phyloP scores from a whole-genome alignment of 2,888 invertebrate genomes.

The Baccha elongata region DNA sequence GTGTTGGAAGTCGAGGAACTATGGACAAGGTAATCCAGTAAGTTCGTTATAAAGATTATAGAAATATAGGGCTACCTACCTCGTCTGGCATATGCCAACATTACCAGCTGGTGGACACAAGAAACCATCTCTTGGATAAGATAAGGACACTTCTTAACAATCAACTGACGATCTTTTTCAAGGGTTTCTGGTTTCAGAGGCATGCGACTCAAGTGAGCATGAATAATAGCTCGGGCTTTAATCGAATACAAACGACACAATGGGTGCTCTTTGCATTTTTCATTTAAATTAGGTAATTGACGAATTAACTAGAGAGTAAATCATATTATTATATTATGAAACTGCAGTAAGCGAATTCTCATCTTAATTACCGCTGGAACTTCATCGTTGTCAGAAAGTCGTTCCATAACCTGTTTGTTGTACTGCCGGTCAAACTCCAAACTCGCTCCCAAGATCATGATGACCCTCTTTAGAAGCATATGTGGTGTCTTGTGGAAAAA shows the following conservation, averaged over 20 bases:
- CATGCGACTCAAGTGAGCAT: constrained; percentile 96
- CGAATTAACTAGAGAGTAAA: constrained; percentile 89
- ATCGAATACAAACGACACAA: constrained; percentile 96
- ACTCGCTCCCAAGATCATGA: constrained; percentile 98
- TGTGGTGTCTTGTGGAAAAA: constrained; percentile 98
- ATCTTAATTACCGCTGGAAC: constrained; percentile 89
- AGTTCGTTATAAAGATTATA: neutral
- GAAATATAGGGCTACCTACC: constrained; percentile 82
- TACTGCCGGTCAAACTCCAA: constrained; percentile 97
- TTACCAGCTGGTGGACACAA: constrained; percentile 95
- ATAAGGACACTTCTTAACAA: constrained; percentile 95
- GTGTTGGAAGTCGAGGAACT: constrained; percentile 92
- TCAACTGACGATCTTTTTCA: constrained; percentile 92
- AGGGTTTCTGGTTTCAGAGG: constrained; percentile 89
- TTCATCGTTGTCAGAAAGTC: constrained; percentile 97
- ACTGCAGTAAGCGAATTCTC: neutral
- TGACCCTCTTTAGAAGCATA: constrained; percentile 96
- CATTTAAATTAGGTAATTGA: constrained; percentile 94
- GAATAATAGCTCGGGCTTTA: constrained; percentile 95
- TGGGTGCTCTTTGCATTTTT: constrained; percentile 98
- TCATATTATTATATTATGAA: neutral
- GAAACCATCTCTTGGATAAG: constrained; percentile 98
- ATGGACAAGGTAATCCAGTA: constrained; percentile 76
- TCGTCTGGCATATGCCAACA: constrained; percentile 94
- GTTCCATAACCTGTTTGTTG: constrained; percentile 96